Conservation (phyloP, 2,888 invertebrate species). For the Hymenopus coronatus region DNA sequence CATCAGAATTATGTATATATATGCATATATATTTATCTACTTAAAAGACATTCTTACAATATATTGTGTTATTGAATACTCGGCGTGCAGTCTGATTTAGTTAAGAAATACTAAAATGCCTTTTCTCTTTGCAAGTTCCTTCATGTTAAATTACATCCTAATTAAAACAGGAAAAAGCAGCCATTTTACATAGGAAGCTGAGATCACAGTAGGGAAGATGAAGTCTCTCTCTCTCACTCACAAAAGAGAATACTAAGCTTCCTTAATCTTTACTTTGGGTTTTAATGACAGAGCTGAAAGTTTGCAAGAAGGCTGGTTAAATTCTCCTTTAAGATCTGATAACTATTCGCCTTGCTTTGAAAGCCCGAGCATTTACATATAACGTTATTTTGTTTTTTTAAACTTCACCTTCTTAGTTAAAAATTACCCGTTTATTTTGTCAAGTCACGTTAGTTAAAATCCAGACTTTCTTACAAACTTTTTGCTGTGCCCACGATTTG, state of each 20-base stretch:
- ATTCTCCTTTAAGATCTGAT: not conserved
- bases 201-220: conserved; percentile 41
- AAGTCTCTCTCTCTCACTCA: not conserved
- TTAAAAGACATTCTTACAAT: conserved; percentile 6
- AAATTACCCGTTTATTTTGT: conserved; percentile 6
- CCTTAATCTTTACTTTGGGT: conserved; percentile 11
- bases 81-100: conserved; percentile 53
- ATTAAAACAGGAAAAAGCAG: conserved; percentile 25
- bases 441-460: not conserved
- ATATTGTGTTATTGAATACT: conserved; percentile 43
- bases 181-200: conserved; percentile 43
- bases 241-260: not conserved
- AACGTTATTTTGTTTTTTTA: not conserved
- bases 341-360: not conserved
- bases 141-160: conserved; percentile 42
- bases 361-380: not conserved
- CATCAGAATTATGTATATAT: conserved; percentile 1
- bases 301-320: conserved; percentile 2
- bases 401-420: not conserved
- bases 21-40: conserved; percentile 17
- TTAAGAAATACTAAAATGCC: conserved; percentile 35
- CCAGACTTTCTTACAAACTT: conserved; percentile 16
- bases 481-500: not conserved
- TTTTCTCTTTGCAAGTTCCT: conserved; percentile 18
- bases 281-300: not conserved